Conservation (phyloP, 2,888 invertebrate genomes). For the Drosophila rellima region DNA sequence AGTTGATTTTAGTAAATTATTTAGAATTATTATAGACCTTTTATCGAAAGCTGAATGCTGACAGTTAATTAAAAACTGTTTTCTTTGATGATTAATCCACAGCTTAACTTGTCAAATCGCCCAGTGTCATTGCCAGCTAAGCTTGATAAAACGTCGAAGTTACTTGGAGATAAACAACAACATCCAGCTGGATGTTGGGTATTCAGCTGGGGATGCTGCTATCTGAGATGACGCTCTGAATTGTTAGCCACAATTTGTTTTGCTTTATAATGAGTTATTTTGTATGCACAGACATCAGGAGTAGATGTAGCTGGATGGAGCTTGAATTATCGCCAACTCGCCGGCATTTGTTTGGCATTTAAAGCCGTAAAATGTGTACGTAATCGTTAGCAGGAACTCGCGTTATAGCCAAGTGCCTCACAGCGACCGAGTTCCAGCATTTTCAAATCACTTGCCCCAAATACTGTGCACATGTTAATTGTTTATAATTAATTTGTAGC, state of each 20-base stretch:
- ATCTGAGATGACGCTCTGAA: conserved; percentile 70
- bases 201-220: conserved; percentile 20
- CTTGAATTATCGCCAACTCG: conserved; percentile 39
- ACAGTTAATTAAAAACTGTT: neutral
- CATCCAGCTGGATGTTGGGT: conserved; percentile 3
- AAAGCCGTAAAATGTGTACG: conserved; percentile 24
- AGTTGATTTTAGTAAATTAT: no score
- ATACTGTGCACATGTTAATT: conserved; percentile 58
- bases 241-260: conserved; percentile 77
- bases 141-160: conserved; percentile 65
- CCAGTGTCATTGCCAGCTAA: conserved; percentile 36
- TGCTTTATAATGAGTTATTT: conserved; percentile 73
- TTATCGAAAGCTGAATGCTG: neutral
- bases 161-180: conserved; percentile 62
- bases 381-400: conserved; percentile 4
- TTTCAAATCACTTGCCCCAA: conserved; percentile 36
- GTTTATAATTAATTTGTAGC: conserved; percentile 63
- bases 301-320: conserved; percentile 2
- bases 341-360: conserved; percentile 38
- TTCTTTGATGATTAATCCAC: neutral
- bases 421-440: conserved; percentile 12
- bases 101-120: neutral
- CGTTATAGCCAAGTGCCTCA: conserved; percentile 16
- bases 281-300: conserved; percentile 44
- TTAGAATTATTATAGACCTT: no score